These are phyloP conservation scores for Hirtodrosophila cameraria DNA, from an alignment of 2,888 invertebrate genomes.

Conservation along the genomic window DNA sequence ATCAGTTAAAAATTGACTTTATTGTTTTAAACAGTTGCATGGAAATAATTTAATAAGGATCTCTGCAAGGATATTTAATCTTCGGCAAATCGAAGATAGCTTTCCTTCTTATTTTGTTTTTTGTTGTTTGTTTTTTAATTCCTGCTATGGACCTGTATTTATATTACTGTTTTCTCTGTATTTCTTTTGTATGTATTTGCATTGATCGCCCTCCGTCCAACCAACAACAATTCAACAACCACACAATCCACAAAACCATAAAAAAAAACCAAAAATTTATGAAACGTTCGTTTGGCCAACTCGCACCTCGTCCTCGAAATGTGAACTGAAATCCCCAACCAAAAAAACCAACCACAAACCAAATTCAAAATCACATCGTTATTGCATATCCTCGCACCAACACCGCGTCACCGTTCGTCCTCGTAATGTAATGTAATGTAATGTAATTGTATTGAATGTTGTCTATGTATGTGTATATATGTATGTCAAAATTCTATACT, in stretches of 20 bases:
- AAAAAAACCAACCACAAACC: slow-evolving; percentile 24
- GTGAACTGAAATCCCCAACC: slow-evolving; percentile 39
- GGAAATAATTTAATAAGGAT: too few relatives aligned
- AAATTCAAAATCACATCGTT: slow-evolving; percentile 36
- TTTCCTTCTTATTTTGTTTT: slow-evolving; percentile 5
- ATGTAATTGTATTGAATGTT: slow-evolving; percentile 58
- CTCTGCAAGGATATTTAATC: too few relatives aligned
- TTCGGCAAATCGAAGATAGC: too few relatives aligned
- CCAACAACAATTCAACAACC: slow-evolving; percentile 68
- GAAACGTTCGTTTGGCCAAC: slow-evolving; percentile 68
- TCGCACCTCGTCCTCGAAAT: slow-evolving; percentile 59
- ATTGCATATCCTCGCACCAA: slow-evolving; percentile 47
- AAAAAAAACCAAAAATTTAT: slow-evolving; percentile 32
- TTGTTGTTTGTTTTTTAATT: slow-evolving; percentile 15
- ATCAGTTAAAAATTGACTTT: too few relatives aligned
- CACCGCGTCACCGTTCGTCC: slow-evolving; percentile 46
- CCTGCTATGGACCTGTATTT: slow-evolving; percentile 48
- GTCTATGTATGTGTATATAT: slow-evolving; percentile 47
- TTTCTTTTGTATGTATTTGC: slow-evolving; percentile 77
- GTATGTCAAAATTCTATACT: slow-evolving; percentile 61
- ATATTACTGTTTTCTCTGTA: slow-evolving; percentile 66
- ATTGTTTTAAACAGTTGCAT: too few relatives aligned
- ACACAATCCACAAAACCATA: slow-evolving; percentile 62
- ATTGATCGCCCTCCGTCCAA: slow-evolving; percentile 76
- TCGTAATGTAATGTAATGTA: slow-evolving; percentile 51